These are phyloP conservation scores for Phylloscopus trochilus DNA, from an alignment of 2,113 vertebrate species.

Conservation along the genomic window DNA sequence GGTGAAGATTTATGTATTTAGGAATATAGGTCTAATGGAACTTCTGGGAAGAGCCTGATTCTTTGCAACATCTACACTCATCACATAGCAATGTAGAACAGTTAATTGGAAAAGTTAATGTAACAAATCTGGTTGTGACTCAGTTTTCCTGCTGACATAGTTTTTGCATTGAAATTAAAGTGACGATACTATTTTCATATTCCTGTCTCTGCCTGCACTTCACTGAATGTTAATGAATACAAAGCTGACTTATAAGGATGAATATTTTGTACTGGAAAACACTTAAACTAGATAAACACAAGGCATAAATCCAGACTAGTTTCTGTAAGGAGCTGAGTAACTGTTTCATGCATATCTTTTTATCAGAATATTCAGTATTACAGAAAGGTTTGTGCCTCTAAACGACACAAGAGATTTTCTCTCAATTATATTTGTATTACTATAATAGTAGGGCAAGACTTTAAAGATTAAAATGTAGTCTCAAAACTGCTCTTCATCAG, in stretches of 20 bases:
- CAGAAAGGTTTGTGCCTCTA: background rate
- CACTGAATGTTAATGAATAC: background rate
- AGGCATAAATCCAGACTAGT: background rate
- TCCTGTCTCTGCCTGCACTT: background rate
- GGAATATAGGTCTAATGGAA: background rate
- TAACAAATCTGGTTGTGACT: background rate
- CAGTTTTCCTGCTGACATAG: background rate
- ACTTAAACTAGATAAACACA: background rate
- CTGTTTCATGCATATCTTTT: background rate
- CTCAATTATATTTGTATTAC: background rate
- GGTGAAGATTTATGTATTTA: background rate
- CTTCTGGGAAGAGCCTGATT: background rate
- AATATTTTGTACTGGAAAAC: slow-evolving; percentile 25
- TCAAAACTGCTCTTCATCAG: background rate
- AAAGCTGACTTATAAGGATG: background rate
- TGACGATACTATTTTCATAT: background rate
- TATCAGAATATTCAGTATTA: background rate
- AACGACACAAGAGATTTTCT: background rate
- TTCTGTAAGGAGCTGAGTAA: slow-evolving; percentile 4
- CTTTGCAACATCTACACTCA: background rate
- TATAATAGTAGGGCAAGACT: background rate
- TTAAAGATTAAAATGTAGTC: background rate
- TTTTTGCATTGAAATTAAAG: background rate
- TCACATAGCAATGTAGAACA: background rate
- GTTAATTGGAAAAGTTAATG: background rate